Evolutionary conservation across 92 coral and sea anemone species (phyloP), one percentile per base, ranked within the genome.

Genomic region (Phenganax marumi): DNA sequence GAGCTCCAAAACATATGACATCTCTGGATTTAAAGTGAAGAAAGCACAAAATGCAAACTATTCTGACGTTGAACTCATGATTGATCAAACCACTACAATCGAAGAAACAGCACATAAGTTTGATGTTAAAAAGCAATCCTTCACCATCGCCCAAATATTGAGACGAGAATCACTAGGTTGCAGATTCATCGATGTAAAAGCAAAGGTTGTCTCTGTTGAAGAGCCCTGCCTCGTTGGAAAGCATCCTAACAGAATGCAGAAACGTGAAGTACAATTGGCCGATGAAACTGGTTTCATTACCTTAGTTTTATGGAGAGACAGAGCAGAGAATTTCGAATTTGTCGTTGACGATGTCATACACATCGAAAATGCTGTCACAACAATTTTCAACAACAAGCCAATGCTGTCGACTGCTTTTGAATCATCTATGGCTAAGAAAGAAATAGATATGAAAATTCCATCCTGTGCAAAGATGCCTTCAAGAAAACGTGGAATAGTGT

Each of bases 91-190:
- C 60, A 54, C 11, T 54, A 54, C 10, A n/a, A 10, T 54, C 60
- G n/a, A 54, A n/a, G n/a, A 54, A n/a, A n/a, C 60, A n/a, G 10
- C 60, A 54, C 10, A 54, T 10, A 10, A 54, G 60, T n/a, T 54
- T n/a, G 60, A 54, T n/a, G 10, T 54, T 54, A 54, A 10, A 54
- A 10, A 54, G 60, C 10, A 10, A 10, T n/a, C 11, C 60, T 10
- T n/a, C 10, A 54, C 60, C 11, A 54, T 54, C 60, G 10, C 60
- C n/a, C 11, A 75, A 50, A 50, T 82, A 10, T 55, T 82, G 12
- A 75, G 84, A 75, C 81, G 86, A 10, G 86, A 82, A 9, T 39
- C 86, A n/a, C n/a, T n/a, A n/a, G n/a, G n/a, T 10, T 50, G 69
- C 17, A 82, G 84, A 56, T 82, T 16, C 52, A 50, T 82, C 39